Base-by-base conservation (phyloP, 2,888 invertebrate genomes). In the Gonocerus acuteangulatus region DNA sequence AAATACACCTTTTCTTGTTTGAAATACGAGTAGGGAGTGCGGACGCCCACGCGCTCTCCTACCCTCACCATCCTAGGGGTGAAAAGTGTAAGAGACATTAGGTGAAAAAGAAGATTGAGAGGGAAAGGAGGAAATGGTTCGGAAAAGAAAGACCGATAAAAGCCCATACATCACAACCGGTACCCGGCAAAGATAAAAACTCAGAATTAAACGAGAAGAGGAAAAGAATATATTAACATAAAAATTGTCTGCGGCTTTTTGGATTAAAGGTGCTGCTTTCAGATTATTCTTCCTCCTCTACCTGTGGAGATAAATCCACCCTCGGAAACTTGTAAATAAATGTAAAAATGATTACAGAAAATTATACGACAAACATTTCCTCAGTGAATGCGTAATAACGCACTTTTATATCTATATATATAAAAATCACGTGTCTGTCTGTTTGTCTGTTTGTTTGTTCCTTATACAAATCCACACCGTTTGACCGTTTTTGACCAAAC, bases 141-240 rank as follows among this genome's bases (percentile, higher is more conserved):
- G 57, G 57, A 57, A 57, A 47, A 57, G 57, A 57, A 57, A 45
- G 45, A 45, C 57, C 57, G 57, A 57, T 57, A 57, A 47, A 47
- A 19, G 57, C 21, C 57, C 47, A 57, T 57, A 57, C 57, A 57
- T 57, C 57, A 57, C 57, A 47, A 47, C 45, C 54, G 42, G n/a
- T 2, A 4, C 6, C 42, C 39, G 9, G 18, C 18, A 6, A 11
- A 47, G 57, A 57, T 57, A 57, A 57, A 54, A 45, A 57, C 57
- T 44, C 44, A 19, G 57, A 57, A 57, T 57, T 57, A 57, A 57
- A 47, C 19, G 32, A 57, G 47, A 57, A 47, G 47, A 47, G 45
- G 32, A n/a, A 57, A 45, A 57, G 57, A 57, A 57, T 57, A 57
- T 57, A 57, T 57, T 57, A 57, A 57, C 57, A 57, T 57, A 57